phyloP scores from a whole-genome alignment of 2,888 invertebrate species.

The Cerastis rubricosa region DNA sequence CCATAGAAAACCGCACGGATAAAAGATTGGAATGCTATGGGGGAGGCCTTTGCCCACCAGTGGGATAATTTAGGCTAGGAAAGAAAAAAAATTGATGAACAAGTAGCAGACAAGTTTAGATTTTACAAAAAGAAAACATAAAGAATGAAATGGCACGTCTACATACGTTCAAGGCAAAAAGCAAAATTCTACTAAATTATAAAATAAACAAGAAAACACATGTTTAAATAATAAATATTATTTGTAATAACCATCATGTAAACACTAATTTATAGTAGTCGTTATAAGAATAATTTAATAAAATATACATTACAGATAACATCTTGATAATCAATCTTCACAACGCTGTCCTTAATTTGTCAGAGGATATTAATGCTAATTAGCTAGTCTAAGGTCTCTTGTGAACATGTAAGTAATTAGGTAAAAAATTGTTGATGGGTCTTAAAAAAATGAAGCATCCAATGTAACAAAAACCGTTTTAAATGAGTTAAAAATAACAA shows the following conservation, averaged over 20 bases:
- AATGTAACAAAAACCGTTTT: not conserved
- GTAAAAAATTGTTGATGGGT: not conserved
- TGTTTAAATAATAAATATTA: constrained; percentile 7
- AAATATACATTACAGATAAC: constrained; percentile 53
- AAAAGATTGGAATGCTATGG: too few species aligned
- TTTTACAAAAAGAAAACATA: not conserved
- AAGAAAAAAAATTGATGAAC: too few species aligned
- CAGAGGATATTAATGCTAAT: constrained; percentile 39
- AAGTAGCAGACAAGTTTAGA: fast-evolving
- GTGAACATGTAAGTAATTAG: not conserved
- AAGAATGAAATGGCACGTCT: not conserved
- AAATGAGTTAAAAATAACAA: not conserved
- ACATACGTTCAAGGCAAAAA: not conserved
- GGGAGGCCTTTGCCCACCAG: too few species aligned
- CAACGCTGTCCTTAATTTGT: constrained; percentile 50
- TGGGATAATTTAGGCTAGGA: too few species aligned
- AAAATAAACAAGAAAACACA: not conserved
- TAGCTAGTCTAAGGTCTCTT: constrained; percentile 8
- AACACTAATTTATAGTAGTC: constrained; percentile 41
- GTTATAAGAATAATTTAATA: constrained; percentile 59
- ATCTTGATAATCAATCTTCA: constrained; percentile 58
- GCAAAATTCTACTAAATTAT: not conserved
- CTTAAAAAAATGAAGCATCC: not conserved
- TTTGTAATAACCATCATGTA: constrained; percentile 8
- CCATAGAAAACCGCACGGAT: too few species aligned